Conservation (phyloP, 2,888 invertebrate genomes). For the Agrotis exclamationis region DNA sequence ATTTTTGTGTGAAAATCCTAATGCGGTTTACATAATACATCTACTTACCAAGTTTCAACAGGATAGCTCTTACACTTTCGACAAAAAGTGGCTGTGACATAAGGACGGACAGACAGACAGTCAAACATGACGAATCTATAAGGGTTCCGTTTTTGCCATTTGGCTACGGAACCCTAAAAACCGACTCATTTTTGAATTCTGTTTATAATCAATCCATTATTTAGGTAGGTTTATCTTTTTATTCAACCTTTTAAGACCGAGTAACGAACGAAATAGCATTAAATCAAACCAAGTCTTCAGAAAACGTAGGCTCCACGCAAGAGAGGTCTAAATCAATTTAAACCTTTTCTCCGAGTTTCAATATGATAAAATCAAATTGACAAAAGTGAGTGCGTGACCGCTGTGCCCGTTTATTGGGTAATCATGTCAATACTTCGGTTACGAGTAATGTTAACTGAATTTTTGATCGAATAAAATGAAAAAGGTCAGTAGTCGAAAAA, state of each 20-base stretch:
- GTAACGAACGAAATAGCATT: constrained; percentile 23
- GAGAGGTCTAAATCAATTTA: constrained; percentile 50
- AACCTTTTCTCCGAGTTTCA: constrained; percentile 39
- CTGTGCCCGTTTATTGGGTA: constrained; percentile 10
- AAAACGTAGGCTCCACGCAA: constrained; percentile 19
- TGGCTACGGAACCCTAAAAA: no score
- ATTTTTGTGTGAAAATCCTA: no score
- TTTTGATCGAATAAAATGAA: background rate
- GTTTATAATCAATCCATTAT: background rate
- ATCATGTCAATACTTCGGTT: constrained; percentile 8
- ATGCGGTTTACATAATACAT: no score
- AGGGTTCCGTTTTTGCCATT: no score
- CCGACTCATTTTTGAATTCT: background rate
- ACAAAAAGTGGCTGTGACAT: no score
- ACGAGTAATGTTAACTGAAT: background rate
- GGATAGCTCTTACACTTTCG: no score
- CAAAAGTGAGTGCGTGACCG: constrained; percentile 21
- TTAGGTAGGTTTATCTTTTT: constrained; percentile 1
- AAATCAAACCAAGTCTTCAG: constrained; percentile 23
- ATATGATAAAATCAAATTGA: constrained; percentile 34
- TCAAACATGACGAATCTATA: no score
- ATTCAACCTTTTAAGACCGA: background rate
- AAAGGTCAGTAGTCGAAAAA: constrained; percentile 2
- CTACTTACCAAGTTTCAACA: no score
- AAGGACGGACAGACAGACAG: no score